Evolutionary conservation across 2,113 vertebrate genomes (phyloP), one percentile per base, ranked within the genome.

Genomic region (Myotis yumanensis): DNA sequence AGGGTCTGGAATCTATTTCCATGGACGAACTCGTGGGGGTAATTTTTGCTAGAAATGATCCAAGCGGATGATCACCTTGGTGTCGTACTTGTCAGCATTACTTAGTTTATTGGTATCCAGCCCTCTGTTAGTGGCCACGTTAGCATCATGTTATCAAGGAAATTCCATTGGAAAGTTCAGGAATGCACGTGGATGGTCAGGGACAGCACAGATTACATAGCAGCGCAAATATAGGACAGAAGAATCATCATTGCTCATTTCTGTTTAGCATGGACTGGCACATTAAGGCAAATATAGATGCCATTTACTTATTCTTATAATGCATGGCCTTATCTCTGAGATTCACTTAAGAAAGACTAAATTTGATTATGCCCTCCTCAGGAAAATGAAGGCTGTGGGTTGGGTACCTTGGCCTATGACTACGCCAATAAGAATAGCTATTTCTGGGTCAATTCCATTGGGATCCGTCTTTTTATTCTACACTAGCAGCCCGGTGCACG

Each of bases 111-210:
- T 52, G 37, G 30, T 12, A 35, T 5, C 35, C 66, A 46, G 72
- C 14, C 12, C 5, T 66, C 62, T 46, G 2, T 4, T 15, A 11
- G 62, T 16, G 54, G 16, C 25, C 28, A 1, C 0, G 3, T 12
- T 40, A 12, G 4, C 18, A 5, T 43, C 35, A 43, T 16, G 14
- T 15, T 7, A 35, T 40, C 20, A 4, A 57, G 73, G 32, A 17
- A 15, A 8, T 52, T 28, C 18, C 11, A 3, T 35, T 1, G 16
- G 48, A 30, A 95, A 83, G 43, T 52, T 81, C 9, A 16, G 64
- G 51, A 11, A 18, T 7, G 0, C 32, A 17, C 0, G 0, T 43
- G 11, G 46, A 35, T 75, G 7, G 48, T 20, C 37, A 57, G 2
- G 3, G 14, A 22, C 1, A 0, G 25, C 35, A 66, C 30, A 73